These are phyloP conservation scores for Euzetes globulus DNA, from an alignment of 2,888 invertebrate genomes.

Conservation along the genomic window DNA sequence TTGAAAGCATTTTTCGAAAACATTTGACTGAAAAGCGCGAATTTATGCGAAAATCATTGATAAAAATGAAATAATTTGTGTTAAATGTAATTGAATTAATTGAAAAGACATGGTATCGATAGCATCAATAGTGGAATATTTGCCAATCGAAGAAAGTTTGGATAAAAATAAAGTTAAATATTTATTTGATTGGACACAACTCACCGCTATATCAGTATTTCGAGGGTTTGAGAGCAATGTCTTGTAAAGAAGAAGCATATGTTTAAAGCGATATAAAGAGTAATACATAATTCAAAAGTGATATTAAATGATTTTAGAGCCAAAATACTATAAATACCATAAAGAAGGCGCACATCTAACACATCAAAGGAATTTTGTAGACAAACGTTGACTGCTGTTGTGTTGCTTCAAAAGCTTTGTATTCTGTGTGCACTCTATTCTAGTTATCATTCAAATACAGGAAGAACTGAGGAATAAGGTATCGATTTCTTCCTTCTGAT, in stretches of 20 bases:
- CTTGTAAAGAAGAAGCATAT: background rate
- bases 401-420: background rate
- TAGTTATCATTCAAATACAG: slow-evolving; percentile 24
- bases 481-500: slow-evolving; percentile 19
- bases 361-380: slow-evolving; percentile 4
- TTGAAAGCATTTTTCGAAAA: no score
- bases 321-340: background rate
- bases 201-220: background rate
- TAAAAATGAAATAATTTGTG: no score
- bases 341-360: background rate
- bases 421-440: slow-evolving; percentile 1
- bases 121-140: no score
- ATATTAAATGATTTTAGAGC: slow-evolving; percentile 18
- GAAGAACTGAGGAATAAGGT: slow-evolving; percentile 7
- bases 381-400: background rate
- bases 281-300: slow-evolving; percentile 14
- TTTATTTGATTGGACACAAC: background rate
- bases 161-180: background rate
- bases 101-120: background rate
- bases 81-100: background rate
- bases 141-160: no score
- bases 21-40: no score
- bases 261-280: background rate
- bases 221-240: background rate
- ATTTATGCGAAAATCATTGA: no score